A percentile compares a stretch with the other conserved stretches of the same genome.
Conservation (phyloP, 2,797 vertebrate species). For the Nannoperca australis region DNA sequence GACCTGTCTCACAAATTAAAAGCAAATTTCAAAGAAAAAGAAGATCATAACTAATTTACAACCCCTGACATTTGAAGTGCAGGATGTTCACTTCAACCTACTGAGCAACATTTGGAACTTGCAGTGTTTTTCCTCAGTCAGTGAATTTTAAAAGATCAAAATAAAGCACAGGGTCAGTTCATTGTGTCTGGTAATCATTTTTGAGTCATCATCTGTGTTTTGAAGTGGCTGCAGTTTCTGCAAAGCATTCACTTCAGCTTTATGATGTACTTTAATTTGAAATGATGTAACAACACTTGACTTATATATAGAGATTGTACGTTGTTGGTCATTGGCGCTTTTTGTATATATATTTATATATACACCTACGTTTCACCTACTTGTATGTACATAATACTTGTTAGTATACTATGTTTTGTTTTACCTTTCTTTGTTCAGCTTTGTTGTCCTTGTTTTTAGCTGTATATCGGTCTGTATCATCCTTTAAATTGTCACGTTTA, state of each 20-base stretch:
- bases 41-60: slow-evolving; percentile 32
- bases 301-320: too few species aligned
- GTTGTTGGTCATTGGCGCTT: too few species aligned
- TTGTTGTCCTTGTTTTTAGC: too few species aligned
- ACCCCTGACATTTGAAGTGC: slow-evolving; percentile 40
- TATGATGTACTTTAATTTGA: neutral
- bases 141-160: slow-evolving; percentile 39
- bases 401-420: too few species aligned
- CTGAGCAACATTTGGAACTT: slow-evolving; percentile 26
- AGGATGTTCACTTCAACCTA: slow-evolving; percentile 29
- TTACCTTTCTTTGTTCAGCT: too few species aligned
- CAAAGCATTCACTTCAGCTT: slow-evolving; percentile 9
- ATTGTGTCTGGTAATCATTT: slow-evolving; percentile 35
- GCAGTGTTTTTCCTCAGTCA: slow-evolving; percentile 17
- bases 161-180: slow-evolving; percentile 19
- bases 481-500: too few species aligned
- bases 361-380: too few species aligned
- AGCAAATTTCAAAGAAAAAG: too few species aligned
- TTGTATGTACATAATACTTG: too few species aligned
- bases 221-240: slow-evolving; percentile 5
- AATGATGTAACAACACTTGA: neutral
- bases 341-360: too few species aligned
- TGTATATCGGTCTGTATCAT: too few species aligned
- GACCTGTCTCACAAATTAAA: too few species aligned
- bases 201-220: slow-evolving; percentile 7